Conservation (phyloP, 1,140 invertebrate species). For the Palaemon carinicauda region DNA sequence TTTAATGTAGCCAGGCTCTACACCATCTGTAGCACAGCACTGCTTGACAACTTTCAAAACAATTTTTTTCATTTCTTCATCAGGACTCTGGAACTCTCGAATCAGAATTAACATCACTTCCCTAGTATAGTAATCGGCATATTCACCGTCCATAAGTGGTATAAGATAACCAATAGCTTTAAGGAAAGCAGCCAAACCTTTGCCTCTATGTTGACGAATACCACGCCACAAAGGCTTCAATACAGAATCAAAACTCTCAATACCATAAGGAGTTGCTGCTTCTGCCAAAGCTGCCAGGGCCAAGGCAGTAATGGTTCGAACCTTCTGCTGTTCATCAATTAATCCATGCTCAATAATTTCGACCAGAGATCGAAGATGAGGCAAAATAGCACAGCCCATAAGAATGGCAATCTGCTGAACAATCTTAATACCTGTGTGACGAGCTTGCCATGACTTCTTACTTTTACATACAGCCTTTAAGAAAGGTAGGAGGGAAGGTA, state of each 20-base stretch:
- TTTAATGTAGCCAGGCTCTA: constrained; percentile 98
- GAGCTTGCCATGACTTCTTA: constrained; percentile 99
- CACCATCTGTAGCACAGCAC: constrained; percentile 99
- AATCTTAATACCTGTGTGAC: constrained; percentile 99
- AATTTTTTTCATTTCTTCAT: constrained; percentile 99
- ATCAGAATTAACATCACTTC: constrained; percentile 99
- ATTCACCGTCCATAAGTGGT: constrained; percentile 99
- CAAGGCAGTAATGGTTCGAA: constrained; percentile 96
- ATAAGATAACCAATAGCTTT: constrained; percentile 99
- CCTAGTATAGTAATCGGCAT: constrained; percentile 98
- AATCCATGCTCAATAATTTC: constrained; percentile 98
- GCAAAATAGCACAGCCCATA: constrained; percentile 99
- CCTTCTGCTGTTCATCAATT: constrained; percentile 79
- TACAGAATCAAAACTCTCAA: constrained; percentile 99
- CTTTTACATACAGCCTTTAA: constrained; percentile 99
- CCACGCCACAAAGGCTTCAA: constrained; percentile 99
- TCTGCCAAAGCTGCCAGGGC: constrained; percentile 98
- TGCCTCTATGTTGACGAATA: constrained; percentile 97
- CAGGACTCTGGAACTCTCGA: constrained; percentile 98
- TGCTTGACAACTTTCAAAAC: constrained; percentile 99
- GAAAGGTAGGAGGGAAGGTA: constrained; percentile 96
- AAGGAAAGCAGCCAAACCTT: constrained; percentile 97
- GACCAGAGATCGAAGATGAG: constrained; percentile 96
- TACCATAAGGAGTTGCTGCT: constrained; percentile 98
- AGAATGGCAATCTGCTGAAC: constrained; percentile 99